Percentiles rank a stretch among this genome's conserved stretches.
phyloP scores from a whole-genome alignment of 2,797 vertebrate species.

The Falco peregrinus region DNA sequence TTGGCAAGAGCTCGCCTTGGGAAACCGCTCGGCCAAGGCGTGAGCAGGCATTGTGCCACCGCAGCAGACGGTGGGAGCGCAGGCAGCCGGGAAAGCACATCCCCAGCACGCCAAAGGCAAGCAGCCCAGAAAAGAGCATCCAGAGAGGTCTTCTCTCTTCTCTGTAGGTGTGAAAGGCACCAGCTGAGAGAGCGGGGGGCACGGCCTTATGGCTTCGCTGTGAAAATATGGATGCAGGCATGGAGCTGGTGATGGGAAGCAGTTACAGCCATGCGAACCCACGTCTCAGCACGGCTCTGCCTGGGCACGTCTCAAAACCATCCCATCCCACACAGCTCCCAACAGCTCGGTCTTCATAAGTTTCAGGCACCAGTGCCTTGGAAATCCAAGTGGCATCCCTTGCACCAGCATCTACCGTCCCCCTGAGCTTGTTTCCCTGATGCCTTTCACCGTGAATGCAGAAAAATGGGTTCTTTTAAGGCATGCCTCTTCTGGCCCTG shows the following conservation, averaged over 20 bases:
- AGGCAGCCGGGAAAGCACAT: neutral
- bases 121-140: neutral
- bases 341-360: neutral
- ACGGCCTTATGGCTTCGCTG: accelerated
- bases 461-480: neutral
- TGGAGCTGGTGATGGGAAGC: neutral
- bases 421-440: neutral
- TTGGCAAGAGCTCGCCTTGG: neutral
- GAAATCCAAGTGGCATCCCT: neutral
- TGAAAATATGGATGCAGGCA: accelerated
- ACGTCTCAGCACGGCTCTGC: neutral
- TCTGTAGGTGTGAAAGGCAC: neutral
- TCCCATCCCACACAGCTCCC: neutral
- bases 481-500: neutral
- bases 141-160: neutral
- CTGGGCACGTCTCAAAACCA: accelerated
- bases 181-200: neutral
- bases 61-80: neutral
- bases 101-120: neutral
- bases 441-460: neutral
- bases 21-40: neutral
- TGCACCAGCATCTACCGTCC: accelerated
- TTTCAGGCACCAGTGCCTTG: neutral
- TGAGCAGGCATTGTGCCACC: neutral
- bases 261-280: accelerated